Conservation (phyloP, 2,797 vertebrate species). For the Anguilla megastoma region DNA sequence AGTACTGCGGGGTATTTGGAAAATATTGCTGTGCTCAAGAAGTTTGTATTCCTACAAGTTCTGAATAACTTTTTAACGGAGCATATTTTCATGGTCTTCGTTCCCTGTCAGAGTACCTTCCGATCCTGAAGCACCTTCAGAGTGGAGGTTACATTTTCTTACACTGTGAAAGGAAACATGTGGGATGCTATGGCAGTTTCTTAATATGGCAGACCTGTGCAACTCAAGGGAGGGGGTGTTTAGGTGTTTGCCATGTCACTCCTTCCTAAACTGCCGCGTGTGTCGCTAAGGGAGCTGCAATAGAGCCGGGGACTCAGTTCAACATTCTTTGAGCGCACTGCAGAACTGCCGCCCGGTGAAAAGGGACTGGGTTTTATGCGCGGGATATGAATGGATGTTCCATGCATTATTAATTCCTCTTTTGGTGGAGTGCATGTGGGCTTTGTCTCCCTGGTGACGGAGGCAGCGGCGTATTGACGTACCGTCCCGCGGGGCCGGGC, state of each 20-base stretch:
- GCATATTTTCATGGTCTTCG: not conserved
- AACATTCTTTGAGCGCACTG: not conserved
- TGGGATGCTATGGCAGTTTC: not conserved
- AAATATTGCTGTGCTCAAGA: not conserved
- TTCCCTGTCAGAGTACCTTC: not conserved
- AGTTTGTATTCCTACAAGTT: not conserved
- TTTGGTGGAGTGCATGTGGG: slow-evolving; percentile 11
- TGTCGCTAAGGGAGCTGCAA: not conserved
- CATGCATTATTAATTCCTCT: slow-evolving; percentile 37
- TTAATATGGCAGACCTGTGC: not conserved
- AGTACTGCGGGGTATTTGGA: not conserved
- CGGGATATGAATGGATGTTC: slow-evolving; percentile 19
- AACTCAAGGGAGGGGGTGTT: not conserved
- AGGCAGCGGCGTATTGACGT: slow-evolving; percentile 40
- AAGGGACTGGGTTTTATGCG: slow-evolving; percentile 1
- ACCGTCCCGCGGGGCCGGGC: slow-evolving; percentile 39
- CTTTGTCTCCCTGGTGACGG: slow-evolving; percentile 33
- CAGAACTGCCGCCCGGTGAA: not conserved
- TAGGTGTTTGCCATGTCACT: not conserved
- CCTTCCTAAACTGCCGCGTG: not conserved
- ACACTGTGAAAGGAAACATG: not conserved
- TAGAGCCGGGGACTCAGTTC: not conserved
- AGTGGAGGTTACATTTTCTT: not conserved
- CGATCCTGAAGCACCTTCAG: not conserved
- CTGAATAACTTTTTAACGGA: slow-evolving; percentile 14